Conservation (phyloP, 2,888 invertebrate species). For the Eupithecia vulgata region DNA sequence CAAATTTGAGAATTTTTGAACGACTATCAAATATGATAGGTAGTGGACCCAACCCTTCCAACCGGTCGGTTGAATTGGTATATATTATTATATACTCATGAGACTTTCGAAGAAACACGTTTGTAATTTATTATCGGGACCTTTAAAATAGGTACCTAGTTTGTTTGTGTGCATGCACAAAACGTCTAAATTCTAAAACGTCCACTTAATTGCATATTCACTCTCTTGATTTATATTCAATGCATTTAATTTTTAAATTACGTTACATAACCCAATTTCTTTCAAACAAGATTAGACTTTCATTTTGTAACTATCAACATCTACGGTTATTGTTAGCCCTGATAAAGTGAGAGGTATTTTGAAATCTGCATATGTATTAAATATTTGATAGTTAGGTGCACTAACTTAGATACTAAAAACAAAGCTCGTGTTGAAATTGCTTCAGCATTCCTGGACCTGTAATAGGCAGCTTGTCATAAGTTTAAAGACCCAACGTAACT, state of each 20-base stretch:
- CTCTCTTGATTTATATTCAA: slow-evolving; percentile 24
- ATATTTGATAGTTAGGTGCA: slow-evolving; percentile 43
- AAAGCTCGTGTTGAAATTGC: slow-evolving; percentile 53
- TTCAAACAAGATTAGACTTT: slow-evolving; percentile 35
- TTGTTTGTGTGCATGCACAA: not conserved
- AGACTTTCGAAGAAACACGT: not conserved
- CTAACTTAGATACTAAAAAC: not conserved
- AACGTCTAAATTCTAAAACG: not conserved
- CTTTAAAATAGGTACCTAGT: not conserved
- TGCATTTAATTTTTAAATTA: slow-evolving; percentile 30
- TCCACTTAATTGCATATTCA: slow-evolving; percentile 12
- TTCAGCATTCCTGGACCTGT: slow-evolving; percentile 64
- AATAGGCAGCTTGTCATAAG: slow-evolving; percentile 57
- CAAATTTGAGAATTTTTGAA: not conserved
- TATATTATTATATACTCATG: not conserved
- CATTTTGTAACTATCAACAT: slow-evolving; percentile 30
- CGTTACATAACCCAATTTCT: slow-evolving; percentile 36
- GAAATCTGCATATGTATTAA: slow-evolving; percentile 49
- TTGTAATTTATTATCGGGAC: not conserved
- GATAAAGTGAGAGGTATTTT: slow-evolving; percentile 67
- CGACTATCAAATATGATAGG: not conserved
- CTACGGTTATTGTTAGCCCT: slow-evolving; percentile 53
- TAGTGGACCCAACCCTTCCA: not conserved
- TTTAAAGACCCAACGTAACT: slow-evolving; percentile 45
- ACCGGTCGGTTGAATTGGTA: not conserved